Conservation (phyloP, 2,113 vertebrate genomes). For the Spilogale gracilis region DNA sequence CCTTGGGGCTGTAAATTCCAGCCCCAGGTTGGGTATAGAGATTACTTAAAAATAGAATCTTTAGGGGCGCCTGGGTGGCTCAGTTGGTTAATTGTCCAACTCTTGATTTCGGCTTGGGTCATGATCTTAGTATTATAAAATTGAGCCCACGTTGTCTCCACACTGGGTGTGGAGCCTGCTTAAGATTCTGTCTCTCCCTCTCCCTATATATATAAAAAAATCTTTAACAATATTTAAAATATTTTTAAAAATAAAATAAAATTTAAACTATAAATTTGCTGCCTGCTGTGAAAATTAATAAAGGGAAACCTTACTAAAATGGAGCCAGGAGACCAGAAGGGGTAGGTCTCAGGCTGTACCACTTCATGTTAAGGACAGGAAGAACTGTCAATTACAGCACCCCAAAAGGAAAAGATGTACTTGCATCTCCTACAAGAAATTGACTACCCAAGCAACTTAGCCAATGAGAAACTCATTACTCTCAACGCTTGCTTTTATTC, state of each 20-base stretch:
- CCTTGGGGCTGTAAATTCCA: too few species aligned
- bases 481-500: not conserved
- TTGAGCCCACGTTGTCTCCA: too few species aligned
- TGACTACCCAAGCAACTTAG: not conserved
- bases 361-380: not conserved
- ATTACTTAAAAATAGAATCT: too few species aligned
- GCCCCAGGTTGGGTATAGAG: too few species aligned
- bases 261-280: not conserved
- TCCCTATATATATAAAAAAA: not conserved
- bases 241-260: not conserved
- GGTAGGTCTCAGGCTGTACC: not conserved
- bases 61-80: too few species aligned
- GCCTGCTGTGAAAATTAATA: not conserved
- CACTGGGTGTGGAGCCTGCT: too few species aligned
- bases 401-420: not conserved
- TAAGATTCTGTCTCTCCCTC: not conserved
- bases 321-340: not conserved
- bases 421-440: not conserved
- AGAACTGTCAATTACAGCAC: not conserved
- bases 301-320: not conserved
- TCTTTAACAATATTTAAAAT: not conserved
- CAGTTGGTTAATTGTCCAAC: too few species aligned
- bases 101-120: too few species aligned
- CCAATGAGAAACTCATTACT: not conserved
- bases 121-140: too few species aligned